Base-by-base conservation (phyloP, 2,797 vertebrate genomes). In the Cynodonichthys magdalenae region DNA sequence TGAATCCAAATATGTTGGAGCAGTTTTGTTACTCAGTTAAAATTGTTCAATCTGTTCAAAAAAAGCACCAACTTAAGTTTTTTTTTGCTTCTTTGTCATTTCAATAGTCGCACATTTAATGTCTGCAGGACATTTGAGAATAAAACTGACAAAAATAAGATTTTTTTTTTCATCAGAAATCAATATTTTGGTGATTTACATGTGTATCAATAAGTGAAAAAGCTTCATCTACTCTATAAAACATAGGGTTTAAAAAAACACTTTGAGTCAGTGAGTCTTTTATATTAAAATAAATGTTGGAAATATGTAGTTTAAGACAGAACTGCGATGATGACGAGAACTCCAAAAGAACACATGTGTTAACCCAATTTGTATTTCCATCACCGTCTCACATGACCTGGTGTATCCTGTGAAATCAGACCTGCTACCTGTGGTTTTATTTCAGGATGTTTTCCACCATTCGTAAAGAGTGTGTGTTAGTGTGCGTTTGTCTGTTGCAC, bases 391-490 rank as follows among this genome's bases (percentile, higher is more conserved):
- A 87, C 89, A 90, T 87, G 90, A 90, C 89, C 88, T 79, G 83
- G 80, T 87, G 87, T 85, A 85, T 90, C 89, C 85, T 83, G 82
- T 91, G 92, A 93, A 92, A 93, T 89, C 70, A 74, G 81, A 86
- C 67, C 87, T 66, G 74, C 68, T 90, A 87, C 88, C 89, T 79
- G 83, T 80, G 91, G 89, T 92, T 87, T 92, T 83, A 92, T 94
- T 94, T 93, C 90, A 93, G 93, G 91, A 94, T 93, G 92, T 93
- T 89, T 93, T 92, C 86, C 79, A 77, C 74, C 56, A 80, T 81
- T 82, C 81, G 80, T 75, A 67, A 55, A 63, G 24, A 31, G 77
- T 63, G 59, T 69, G 74, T 51, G 74, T 70, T 10, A 12, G 36
- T 39, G 34, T 39, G 73, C 60, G 65, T 68, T 60, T 70, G 44